Base-by-base conservation (phyloP, 2,888 invertebrate species). In the Nomada flava region DNA sequence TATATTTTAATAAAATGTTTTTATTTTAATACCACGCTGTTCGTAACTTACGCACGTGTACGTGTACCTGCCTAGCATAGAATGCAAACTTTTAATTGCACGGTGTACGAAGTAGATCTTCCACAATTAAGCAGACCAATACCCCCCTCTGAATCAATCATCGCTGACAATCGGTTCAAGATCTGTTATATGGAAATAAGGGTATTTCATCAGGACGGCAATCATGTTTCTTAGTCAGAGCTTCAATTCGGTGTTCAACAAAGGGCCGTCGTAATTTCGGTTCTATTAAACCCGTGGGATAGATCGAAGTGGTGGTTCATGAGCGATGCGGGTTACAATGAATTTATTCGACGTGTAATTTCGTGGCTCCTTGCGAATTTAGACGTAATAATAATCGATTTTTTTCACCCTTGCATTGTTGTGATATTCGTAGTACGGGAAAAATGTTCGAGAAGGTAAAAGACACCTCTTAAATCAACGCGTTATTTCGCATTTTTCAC, bases 241-340 rank as follows among this genome's bases (percentile, higher is more conserved):
- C 23, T 62, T 65, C 23, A n/a, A 47, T 65, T 55, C 60, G 23
- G 20, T 9, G 42, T 42, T 18, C 47, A 23, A 62, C 50, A 72
- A 65, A 80, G 67, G 70, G 13, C 10, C 44, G 55, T 4, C 44
- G 59, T 81, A 83, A 83, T 70, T 67, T 44, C 3, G 68, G 63
- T 64, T 72, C 68, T 68, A 50, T 72, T 59, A 73, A 62, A 62
- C 78, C 50, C 78, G 63, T 73, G 78, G 73, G 64, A 78, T 78
- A 78, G 62, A 72, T 59, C 29, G 47, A 57, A 53, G 15, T 20
- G 26, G 52, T 53, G 72, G 57, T 63, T 64, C 77, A 29, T 44
- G 73, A 64, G 57, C 47, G 75, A 84, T 82, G 84, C 75, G 75
- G 78, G 74, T 26, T 64, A 26, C 63, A 75, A 64, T 23, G 50